Evolutionary conservation across 2,888 invertebrate species (phyloP).

Genomic region (Xestia rhomboidea): DNA sequence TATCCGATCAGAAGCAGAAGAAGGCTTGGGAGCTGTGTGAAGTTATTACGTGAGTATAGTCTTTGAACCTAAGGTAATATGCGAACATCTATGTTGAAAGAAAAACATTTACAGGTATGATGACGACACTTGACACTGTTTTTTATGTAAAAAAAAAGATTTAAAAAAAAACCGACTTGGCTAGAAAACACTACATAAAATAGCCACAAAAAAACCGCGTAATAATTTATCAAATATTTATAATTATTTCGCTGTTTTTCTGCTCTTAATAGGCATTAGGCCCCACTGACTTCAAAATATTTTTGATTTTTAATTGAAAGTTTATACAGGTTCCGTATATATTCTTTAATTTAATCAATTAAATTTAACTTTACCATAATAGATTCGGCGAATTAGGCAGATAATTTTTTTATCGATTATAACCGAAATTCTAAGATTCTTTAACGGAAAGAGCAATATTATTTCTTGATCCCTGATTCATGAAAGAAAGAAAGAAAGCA

Average conservation of each 20-base stretch:
- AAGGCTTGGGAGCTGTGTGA: slow-evolving; percentile 93
- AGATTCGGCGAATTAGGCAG: background rate
- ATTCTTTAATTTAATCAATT: background rate
- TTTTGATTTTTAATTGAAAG: too few relatives aligned
- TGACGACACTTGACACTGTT: background rate
- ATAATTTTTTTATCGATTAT: background rate
- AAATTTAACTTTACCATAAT: background rate
- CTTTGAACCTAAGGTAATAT: background rate
- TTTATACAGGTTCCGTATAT: too few relatives aligned
- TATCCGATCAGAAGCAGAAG: slow-evolving; percentile 91
- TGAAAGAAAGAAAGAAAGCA: too few relatives aligned
- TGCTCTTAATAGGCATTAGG: too few relatives aligned
- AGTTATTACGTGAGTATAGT: slow-evolving; percentile 91
- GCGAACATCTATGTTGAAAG: background rate
- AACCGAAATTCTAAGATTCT: background rate
- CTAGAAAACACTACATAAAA: background rate
- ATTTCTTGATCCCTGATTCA: background rate
- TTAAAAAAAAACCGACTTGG: background rate
- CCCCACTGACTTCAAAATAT: too few relatives aligned
- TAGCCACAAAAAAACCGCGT: too few relatives aligned
- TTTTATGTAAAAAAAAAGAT: background rate
- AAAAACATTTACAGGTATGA: background rate
- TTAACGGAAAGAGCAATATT: background rate
- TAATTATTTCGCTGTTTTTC: too few relatives aligned
- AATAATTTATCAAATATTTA: too few relatives aligned